A percentile compares a stretch with the other conserved stretches of the same genome.
phyloP scores from a whole-genome alignment of 2,113 vertebrate genomes.

The Sinosuthora webbiana region DNA sequence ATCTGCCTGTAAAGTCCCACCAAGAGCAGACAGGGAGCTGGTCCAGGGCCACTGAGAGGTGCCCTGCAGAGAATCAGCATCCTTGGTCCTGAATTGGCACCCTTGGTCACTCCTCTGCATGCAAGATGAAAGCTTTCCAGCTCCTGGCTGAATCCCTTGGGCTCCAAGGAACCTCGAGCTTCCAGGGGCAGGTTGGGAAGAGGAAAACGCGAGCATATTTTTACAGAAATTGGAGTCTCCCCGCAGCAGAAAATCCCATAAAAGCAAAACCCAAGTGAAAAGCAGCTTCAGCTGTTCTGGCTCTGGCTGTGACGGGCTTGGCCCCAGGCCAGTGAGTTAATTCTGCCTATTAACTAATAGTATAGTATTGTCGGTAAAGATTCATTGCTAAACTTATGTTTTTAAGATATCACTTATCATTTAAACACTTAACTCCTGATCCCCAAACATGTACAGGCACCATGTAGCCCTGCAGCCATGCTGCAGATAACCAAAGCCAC shows the following conservation, averaged over 20 bases:
- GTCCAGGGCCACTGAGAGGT: not conserved
- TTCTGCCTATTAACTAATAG: slow-evolving; percentile 73
- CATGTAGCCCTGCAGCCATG: slow-evolving; percentile 26
- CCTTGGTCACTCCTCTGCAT: not conserved
- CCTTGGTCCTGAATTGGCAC: not conserved
- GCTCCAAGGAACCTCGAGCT: not conserved
- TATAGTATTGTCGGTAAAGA: slow-evolving; percentile 63
- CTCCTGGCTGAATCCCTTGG: not conserved
- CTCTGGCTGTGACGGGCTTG: slow-evolving; percentile 48
- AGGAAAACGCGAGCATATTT: not conserved
- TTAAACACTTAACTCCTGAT: slow-evolving; percentile 62
- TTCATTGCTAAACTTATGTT: slow-evolving; percentile 70
- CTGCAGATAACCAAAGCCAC: slow-evolving; percentile 44
- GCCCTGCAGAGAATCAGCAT: not conserved
- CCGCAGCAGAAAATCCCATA: slow-evolving; percentile 42
- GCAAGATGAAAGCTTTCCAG: not conserved
- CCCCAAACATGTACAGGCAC: slow-evolving; percentile 34
- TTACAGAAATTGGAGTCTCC: slow-evolving; percentile 36
- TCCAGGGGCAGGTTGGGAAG: not conserved
- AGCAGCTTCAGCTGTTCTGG: slow-evolving; percentile 50
- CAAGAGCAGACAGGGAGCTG: not conserved
- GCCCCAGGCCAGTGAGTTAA: slow-evolving; percentile 66
- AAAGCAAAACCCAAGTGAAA: slow-evolving; percentile 47
- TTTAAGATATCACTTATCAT: slow-evolving; percentile 67
- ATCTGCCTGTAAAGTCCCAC: not conserved